Evolutionary conservation across 2,797 vertebrate genomes (phyloP).

Genomic region (Labeo calbasu): DNA sequence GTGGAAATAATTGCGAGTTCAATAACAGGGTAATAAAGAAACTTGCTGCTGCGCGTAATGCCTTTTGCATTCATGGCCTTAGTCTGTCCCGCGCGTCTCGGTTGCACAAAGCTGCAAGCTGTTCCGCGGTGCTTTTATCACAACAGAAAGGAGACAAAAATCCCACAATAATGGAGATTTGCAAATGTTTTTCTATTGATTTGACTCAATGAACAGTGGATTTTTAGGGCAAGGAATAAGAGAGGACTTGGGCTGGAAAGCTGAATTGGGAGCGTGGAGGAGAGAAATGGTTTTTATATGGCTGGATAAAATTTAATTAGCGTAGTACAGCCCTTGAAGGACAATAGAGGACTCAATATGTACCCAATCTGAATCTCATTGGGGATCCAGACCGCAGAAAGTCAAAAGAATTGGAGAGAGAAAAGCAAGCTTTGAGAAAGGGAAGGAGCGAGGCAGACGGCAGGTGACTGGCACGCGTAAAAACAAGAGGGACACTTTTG

Average conservation of each 20-base stretch:
- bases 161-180: constrained; percentile 83
- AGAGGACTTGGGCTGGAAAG: constrained; percentile 70
- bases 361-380: constrained; percentile 85
- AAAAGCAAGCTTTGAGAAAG: constrained; percentile 70
- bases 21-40: constrained; percentile 55
- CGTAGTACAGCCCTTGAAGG: constrained; percentile 83
- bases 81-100: constrained; percentile 71
- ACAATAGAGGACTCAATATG: constrained; percentile 83
- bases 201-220: constrained; percentile 81
- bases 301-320: constrained; percentile 88
- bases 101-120: constrained; percentile 79
- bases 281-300: constrained; percentile 79
- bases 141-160: constrained; percentile 79
- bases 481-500: constrained; percentile 80
- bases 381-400: constrained; percentile 76
- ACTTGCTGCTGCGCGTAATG: constrained; percentile 72
- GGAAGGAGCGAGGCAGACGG: constrained; percentile 71
- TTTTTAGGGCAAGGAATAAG: constrained; percentile 65
- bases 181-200: constrained; percentile 85
- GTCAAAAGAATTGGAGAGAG: constrained; percentile 81
- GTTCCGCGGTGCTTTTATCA: constrained; percentile 78
- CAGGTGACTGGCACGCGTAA: constrained; percentile 84
- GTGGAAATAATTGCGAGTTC: constrained; percentile 52
- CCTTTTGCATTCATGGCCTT: constrained; percentile 77
- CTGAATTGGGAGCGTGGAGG: constrained; percentile 74